phyloP scores from a whole-genome alignment of 1,140 invertebrate species.

The Pinna nobilis region DNA sequence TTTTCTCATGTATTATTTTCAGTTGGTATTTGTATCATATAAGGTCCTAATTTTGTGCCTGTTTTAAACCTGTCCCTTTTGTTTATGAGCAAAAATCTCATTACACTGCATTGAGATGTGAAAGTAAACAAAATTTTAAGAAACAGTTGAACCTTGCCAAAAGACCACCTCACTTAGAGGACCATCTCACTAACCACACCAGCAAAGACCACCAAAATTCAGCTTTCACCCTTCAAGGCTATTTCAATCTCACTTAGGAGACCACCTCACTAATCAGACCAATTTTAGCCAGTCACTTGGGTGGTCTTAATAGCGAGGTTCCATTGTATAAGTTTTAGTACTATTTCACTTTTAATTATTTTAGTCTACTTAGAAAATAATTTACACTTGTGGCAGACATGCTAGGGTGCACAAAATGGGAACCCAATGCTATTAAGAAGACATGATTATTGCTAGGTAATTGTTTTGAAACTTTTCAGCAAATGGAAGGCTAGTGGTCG shows the following conservation, averaged over 20 bases:
- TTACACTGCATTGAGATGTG: too few relatives aligned
- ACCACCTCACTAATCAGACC: too few relatives aligned
- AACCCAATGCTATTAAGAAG: conserved; percentile 84
- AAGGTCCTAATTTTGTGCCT: background rate
- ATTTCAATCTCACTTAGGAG: too few relatives aligned
- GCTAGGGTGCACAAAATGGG: conserved; percentile 93
- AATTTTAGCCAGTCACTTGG: too few relatives aligned
- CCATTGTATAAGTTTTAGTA: too few relatives aligned
- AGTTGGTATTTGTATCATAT: background rate
- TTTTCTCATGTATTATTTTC: background rate
- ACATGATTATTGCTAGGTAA: conserved; percentile 90
- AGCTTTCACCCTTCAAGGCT: too few relatives aligned
- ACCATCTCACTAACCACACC: too few relatives aligned
- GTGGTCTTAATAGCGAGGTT: too few relatives aligned
- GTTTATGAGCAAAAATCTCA: background rate
- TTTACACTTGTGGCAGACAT: conserved; percentile 87
- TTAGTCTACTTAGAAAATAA: conserved; percentile 87
- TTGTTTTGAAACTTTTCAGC: conserved; percentile 87
- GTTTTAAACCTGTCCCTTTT: background rate
- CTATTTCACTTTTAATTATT: conserved; percentile 76
- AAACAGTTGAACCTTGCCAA: too few relatives aligned
- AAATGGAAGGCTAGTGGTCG: conserved; percentile 87
- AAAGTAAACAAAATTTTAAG: background rate
- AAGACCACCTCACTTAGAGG: too few relatives aligned
- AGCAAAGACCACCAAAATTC: too few relatives aligned